phyloP scores from a whole-genome alignment of 2,888 invertebrate genomes.

The Phragmatobia fuliginosa region DNA sequence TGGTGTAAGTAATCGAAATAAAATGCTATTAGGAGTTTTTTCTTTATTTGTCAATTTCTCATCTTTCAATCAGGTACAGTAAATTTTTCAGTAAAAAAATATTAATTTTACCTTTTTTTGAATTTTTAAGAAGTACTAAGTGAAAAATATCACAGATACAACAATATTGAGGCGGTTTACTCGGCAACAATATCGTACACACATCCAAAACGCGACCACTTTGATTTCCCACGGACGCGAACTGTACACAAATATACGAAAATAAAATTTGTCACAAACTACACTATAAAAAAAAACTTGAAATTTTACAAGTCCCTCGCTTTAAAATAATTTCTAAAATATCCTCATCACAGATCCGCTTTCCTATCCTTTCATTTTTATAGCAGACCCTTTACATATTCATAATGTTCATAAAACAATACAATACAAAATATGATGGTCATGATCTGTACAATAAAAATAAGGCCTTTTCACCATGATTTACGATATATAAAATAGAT shows the following conservation, averaged over 20 bases:
- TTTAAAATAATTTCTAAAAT: constrained; percentile 70
- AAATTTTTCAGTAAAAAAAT: constrained; percentile 76
- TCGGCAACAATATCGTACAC: constrained; percentile 64
- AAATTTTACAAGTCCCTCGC: constrained; percentile 73
- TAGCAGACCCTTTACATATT: constrained; percentile 29
- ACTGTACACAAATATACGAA: constrained; percentile 78
- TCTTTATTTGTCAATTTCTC: constrained; percentile 82
- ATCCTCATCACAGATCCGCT: constrained; percentile 41
- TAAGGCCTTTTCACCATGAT: constrained; percentile 69
- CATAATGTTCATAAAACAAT: constrained; percentile 59
- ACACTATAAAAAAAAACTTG: constrained; percentile 74
- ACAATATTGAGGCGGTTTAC: constrained; percentile 60
- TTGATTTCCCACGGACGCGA: constrained; percentile 71
- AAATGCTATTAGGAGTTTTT: constrained; percentile 61
- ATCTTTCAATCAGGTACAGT: constrained; percentile 72
- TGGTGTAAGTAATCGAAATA: no score
- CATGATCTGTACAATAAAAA: constrained; percentile 72
- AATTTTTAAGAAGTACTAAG: constrained; percentile 60
- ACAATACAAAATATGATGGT: constrained; percentile 64
- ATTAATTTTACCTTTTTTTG: constrained; percentile 78
- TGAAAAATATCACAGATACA: constrained; percentile 78
- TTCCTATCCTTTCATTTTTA: constrained; percentile 24
- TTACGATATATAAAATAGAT: constrained; percentile 72
- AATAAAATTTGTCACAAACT: constrained; percentile 78
- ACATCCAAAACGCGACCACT: constrained; percentile 75